Percentiles rank a stretch among this genome's conserved stretches.
phyloP scores from a whole-genome alignment of 2,113 vertebrate genomes.

The Pholis gunnellus region DNA sequence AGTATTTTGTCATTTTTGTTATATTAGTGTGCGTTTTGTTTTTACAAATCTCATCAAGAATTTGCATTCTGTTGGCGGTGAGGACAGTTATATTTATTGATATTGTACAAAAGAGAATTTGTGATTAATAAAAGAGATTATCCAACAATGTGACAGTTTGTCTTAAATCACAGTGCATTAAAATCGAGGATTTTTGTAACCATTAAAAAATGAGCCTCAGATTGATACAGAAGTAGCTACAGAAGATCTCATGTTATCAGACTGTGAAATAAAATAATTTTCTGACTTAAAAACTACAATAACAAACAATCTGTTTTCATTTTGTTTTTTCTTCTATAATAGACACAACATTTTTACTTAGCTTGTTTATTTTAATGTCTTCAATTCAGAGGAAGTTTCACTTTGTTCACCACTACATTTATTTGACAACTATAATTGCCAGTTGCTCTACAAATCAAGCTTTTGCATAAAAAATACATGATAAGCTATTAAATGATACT shows the following conservation, averaged over 20 bases:
- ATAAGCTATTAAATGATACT: background rate
- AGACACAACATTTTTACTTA: background rate
- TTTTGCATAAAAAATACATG: background rate
- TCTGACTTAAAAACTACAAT: background rate
- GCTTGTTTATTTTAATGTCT: background rate
- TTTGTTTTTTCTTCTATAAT: background rate
- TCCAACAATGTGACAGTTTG: background rate
- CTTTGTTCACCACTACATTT: background rate
- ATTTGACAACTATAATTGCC: background rate
- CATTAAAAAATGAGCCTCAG: background rate
- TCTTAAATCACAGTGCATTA: background rate
- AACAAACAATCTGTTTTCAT: background rate
- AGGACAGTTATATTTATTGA: conserved; percentile 27
- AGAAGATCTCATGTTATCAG: background rate
- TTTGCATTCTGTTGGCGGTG: background rate
- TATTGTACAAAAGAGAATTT: conserved; percentile 19
- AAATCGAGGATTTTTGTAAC: background rate
- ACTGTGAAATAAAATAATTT: no score
- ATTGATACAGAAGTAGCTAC: background rate
- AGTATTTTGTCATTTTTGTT: conserved; percentile 16
- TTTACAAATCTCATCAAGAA: background rate
- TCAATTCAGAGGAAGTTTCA: background rate
- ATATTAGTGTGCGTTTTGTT: background rate
- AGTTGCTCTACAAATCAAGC: background rate
- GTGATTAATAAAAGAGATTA: conserved; percentile 26